These are phyloP conservation scores for Cossypha heuglini DNA, from an alignment of 2,797 vertebrate genomes.

Conservation along the genomic window DNA sequence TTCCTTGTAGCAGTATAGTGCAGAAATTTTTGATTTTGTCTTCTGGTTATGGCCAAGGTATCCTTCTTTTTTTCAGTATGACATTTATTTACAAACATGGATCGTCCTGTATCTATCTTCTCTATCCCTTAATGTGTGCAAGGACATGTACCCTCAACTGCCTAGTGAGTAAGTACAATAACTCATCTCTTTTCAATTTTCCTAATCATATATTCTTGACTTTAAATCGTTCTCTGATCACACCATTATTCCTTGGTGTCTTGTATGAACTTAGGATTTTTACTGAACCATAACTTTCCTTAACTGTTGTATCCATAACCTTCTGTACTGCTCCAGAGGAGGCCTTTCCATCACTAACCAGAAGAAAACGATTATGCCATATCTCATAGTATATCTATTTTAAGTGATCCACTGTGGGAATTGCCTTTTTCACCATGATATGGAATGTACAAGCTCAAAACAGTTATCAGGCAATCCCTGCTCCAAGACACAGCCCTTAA, in stretches of 20 bases:
- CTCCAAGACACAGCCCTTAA: neutral
- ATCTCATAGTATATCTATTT: neutral
- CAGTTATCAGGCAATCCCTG: neutral
- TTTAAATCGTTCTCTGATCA: neutral
- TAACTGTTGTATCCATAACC: neutral
- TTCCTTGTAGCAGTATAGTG: neutral
- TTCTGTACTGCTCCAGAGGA: neutral
- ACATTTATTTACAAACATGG: neutral
- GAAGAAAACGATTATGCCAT: neutral
- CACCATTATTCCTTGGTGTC: neutral
- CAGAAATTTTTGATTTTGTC: neutral
- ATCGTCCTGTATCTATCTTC: neutral
- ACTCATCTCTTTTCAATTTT: neutral
- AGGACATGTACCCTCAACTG: neutral
- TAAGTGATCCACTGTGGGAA: neutral
- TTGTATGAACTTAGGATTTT: neutral
- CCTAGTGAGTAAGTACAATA: neutral
- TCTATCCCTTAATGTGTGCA: accelerated
- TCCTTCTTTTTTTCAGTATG: neutral
- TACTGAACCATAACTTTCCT: neutral
- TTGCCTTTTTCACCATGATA: neutral
- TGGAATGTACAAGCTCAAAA: neutral
- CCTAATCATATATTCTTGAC: neutral
- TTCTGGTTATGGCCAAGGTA: neutral
- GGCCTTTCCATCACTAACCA: neutral